These are phyloP conservation scores for Ophion costatus DNA, from an alignment of 2,888 invertebrate species.

Conservation along the genomic window DNA sequence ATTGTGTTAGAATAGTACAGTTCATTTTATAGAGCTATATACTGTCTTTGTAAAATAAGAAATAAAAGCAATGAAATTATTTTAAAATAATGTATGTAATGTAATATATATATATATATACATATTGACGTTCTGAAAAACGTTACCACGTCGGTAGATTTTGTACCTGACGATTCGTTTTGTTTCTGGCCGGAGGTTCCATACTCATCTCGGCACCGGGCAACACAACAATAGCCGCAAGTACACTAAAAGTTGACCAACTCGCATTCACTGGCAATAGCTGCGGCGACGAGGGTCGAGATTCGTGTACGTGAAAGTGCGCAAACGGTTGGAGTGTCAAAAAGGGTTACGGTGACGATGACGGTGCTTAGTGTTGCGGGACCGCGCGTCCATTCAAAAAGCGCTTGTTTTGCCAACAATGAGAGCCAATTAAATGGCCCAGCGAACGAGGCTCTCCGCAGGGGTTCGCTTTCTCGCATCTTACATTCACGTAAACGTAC, in stretches of 20 bases:
- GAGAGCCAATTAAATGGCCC: slow-evolving; percentile 70
- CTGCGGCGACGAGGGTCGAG: slow-evolving; percentile 1
- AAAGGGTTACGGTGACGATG: slow-evolving; percentile 30
- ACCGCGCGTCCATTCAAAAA: slow-evolving; percentile 30
- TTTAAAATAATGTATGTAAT: no score
- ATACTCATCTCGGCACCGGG: neutral
- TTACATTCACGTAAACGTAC: slow-evolving; percentile 27
- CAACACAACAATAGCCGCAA: slow-evolving; percentile 36
- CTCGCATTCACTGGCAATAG: slow-evolving; percentile 21
- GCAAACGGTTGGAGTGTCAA: slow-evolving; percentile 16
- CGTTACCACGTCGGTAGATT: neutral
- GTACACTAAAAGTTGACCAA: slow-evolving; percentile 36
- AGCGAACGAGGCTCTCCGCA: slow-evolving; percentile 40
- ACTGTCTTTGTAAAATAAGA: no score
- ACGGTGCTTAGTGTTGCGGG: slow-evolving; percentile 47
- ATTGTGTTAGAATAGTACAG: no score
- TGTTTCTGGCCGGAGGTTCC: neutral
- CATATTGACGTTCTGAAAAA: neutral
- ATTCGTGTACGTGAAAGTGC: neutral
- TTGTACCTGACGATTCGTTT: slow-evolving; percentile 4
- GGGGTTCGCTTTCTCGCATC: slow-evolving; percentile 48
- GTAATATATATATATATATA: no score
- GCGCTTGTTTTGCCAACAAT: slow-evolving; percentile 77
- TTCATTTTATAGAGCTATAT: no score
- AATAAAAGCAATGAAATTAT: no score